Evolutionary conservation across 2,113 vertebrate species (phyloP), one percentile per base, ranked within the genome.

Genomic region (Anser cygnoides): DNA sequence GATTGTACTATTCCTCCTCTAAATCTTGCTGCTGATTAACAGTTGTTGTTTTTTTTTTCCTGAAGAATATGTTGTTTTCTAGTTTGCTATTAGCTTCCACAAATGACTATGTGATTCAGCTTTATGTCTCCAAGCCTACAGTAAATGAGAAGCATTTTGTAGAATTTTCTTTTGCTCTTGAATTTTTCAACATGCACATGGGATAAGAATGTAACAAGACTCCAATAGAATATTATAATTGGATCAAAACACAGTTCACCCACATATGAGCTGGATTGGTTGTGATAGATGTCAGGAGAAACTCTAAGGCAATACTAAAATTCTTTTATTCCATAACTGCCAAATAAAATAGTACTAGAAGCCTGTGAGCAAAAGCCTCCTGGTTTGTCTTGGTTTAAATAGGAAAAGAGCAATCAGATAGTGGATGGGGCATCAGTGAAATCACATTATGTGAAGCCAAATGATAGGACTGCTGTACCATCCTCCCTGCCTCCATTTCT

Each of bases 211-310:
- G 95, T 93, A 96, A 89, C 90, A 84, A 92, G 90, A 86, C 83
- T 96, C 92, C 90, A 94, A 75, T 37, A 96, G 93, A 89, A 96
- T 95, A 92, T 93, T 92, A 94, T 96, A 96, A 96, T 93, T 95
- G 95, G 95, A 95, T 96, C 93, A 96, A 97, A 97, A 94, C 95
- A 95, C 85, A 94, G 93, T 81, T 96, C 95, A 96, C 95, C 95
- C 94, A 95, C 94, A 93, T 94, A 97, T 43, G 91, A 94, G 92
- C 84, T 90, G 89, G 91, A 93, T 92, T 91, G 80, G 91, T 94
- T 95, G 96, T 96, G 96, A 97, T 96, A 95, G 94, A 97, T 95
- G 91, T 93, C 96, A 97, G 94, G 77, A 96, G 89, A 96, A 96
- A 95, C 92, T 96, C 90, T 93, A 90, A 90, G 93, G 94, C 93